Percentiles rank a stretch among this genome's conserved stretches.
Evolutionary conservation across 2,113 vertebrate genomes (phyloP).

Genomic region (Erinaceus europaeus): DNA sequence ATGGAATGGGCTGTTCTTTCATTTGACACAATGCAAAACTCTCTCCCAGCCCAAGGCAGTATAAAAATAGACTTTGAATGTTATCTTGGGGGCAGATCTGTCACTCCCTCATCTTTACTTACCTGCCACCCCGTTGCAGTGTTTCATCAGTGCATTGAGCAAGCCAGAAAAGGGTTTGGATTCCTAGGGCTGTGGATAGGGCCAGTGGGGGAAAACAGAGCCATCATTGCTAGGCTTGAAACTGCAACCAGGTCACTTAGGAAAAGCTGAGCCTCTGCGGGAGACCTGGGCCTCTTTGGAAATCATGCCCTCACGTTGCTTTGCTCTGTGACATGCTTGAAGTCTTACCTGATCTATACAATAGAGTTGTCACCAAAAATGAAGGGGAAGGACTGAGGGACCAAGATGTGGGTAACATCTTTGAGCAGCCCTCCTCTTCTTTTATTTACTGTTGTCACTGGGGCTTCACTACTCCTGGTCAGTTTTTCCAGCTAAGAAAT

Average conservation of each 20-base stretch:
- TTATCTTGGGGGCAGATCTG: not conserved
- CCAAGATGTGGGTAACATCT: fast-evolving
- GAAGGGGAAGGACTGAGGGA: not conserved
- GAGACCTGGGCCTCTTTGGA: not conserved
- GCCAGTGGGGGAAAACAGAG: not conserved
- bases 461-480: no score
- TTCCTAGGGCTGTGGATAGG: not conserved
- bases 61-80: not conserved
- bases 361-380: not conserved
- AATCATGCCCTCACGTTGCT: not conserved
- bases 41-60: not conserved
- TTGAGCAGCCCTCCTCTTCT: not conserved
- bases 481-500: no score
- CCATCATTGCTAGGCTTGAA: not conserved
- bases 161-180: not conserved
- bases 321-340: not conserved
- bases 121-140: not conserved
- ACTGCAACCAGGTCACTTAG: not conserved
- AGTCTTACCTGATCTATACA: not conserved
- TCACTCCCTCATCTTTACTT: not conserved
- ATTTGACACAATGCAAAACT: not conserved
- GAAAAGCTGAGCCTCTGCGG: not conserved
- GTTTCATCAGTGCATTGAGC: not conserved
- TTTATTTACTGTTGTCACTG: no score
- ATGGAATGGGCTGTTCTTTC: not conserved